A percentile compares a stretch with the other conserved stretches of the same genome.
phyloP scores from a whole-genome alignment of 2,113 vertebrate species.

The Phocoena phocoena region DNA sequence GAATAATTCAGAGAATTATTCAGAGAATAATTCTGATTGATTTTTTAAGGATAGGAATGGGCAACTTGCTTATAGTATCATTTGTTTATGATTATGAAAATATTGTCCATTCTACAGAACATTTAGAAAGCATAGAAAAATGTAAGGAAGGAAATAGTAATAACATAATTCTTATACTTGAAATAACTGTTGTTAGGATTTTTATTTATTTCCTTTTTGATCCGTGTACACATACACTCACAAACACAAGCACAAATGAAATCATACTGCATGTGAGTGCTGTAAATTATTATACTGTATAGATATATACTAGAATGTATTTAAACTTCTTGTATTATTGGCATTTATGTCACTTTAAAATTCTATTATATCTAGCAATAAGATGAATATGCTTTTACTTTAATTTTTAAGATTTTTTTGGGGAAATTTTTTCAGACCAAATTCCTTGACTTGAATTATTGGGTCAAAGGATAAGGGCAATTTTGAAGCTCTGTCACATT shows the following conservation, averaged over 20 bases:
- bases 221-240: background rate
- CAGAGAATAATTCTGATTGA: background rate
- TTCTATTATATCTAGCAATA: background rate
- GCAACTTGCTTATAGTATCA: background rate
- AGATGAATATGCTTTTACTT: background rate
- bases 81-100: background rate
- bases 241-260: background rate
- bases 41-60: background rate
- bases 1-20: background rate
- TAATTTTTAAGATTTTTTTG: background rate
- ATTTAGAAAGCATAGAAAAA: constrained; percentile 24
- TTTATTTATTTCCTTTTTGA: background rate
- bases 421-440: background rate
- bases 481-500: background rate
- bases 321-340: background rate
- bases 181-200: background rate
- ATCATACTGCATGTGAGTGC: background rate
- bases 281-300: background rate
- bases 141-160: constrained; percentile 18
- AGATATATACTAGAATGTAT: background rate
- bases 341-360: background rate
- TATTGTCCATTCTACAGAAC: background rate
- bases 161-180: background rate
- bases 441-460: background rate
- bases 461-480: background rate